phyloP scores from a whole-genome alignment of 2,888 invertebrate species.

The Stenodera caucasica region DNA sequence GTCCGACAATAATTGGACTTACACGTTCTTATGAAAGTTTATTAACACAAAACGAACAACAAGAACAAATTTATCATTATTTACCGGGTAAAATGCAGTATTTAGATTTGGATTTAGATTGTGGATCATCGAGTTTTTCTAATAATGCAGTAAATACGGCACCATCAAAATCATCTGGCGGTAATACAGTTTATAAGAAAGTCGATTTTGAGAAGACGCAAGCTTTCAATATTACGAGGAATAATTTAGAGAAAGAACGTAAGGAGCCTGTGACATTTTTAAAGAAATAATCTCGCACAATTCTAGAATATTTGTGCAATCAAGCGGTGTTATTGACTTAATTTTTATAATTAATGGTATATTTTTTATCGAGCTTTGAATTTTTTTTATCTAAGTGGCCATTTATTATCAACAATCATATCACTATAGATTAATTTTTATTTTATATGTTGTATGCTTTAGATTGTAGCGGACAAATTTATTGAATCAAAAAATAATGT shows the following conservation, averaged over 20 bases:
- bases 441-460: constrained; percentile 36
- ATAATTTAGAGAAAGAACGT: constrained; percentile 74
- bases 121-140: constrained; percentile 21
- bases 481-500: constrained; percentile 37
- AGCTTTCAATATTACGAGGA: constrained; percentile 85
- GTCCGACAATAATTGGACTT: constrained; percentile 57
- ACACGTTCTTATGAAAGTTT: constrained; percentile 50
- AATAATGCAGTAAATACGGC: constrained; percentile 28
- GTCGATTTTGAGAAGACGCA: constrained; percentile 94
- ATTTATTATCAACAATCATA: constrained; percentile 34
- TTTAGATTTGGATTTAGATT: constrained; percentile 80
- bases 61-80: constrained; percentile 41
- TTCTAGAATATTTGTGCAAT: constrained; percentile 24
- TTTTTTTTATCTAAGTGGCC: constrained; percentile 32
- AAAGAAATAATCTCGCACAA: constrained; percentile 39
- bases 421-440: constrained; percentile 37
- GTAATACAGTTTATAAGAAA: constrained; percentile 77
- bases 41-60: constrained; percentile 34
- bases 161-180: constrained; percentile 40
- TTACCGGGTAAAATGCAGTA: constrained; percentile 67
- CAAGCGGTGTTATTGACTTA: constrained; percentile 12
- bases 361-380: constrained; percentile 25
- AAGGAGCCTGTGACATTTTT: constrained; percentile 47
- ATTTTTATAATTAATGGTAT: constrained; percentile 16
- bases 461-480: constrained; percentile 34